Percentiles rank a stretch among this genome's conserved stretches.
These are phyloP conservation scores for Aptenodytes patagonicus DNA, from an alignment of 2,113 vertebrate genomes.

Conservation along the genomic window DNA sequence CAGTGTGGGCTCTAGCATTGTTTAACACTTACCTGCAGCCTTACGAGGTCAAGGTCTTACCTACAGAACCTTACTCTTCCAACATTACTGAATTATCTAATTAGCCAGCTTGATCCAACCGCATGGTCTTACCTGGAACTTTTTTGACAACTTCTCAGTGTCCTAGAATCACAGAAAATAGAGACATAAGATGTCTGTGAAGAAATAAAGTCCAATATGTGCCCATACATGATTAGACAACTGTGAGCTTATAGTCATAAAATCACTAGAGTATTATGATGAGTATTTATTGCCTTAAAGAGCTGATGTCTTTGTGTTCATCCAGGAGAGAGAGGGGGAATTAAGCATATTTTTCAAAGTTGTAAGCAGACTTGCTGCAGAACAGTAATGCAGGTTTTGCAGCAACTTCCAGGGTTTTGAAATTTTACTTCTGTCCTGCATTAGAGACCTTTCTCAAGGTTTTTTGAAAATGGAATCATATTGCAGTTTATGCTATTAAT, in stretches of 20 bases:
- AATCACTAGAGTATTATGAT: not conserved
- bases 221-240: not conserved
- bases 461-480: not conserved
- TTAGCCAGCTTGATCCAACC: not conserved
- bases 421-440: not conserved
- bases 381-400: not conserved
- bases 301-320: not conserved
- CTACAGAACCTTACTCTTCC: not conserved
- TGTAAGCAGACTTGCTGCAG: not conserved
- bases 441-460: not conserved
- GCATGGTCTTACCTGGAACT: not conserved
- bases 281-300: not conserved
- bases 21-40: not conserved
- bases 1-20: not conserved
- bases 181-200: not conserved
- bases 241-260: not conserved
- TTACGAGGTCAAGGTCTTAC: not conserved
- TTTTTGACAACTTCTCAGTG: not conserved
- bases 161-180: not conserved
- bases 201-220: not conserved
- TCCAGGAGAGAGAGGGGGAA: not conserved
- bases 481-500: not conserved
- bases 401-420: not conserved
- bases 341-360: not conserved
- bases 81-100: not conserved